Evolutionary conservation across 2,797 vertebrate species (phyloP).

Genomic region (Epinephelus malabaricus): DNA sequence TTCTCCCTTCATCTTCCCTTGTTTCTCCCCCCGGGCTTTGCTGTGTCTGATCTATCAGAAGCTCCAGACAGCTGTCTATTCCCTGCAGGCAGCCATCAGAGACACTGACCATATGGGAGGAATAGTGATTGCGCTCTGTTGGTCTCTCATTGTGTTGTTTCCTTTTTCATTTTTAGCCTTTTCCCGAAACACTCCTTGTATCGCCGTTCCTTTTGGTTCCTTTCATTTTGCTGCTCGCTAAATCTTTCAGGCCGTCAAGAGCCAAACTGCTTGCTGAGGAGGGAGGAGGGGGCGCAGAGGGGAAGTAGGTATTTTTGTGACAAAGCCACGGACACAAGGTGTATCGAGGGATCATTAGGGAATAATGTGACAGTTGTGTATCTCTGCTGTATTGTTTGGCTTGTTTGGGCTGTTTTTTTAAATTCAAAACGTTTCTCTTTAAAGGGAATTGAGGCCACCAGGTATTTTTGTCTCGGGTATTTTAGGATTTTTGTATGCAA

Average conservation of each 20-base stretch:
- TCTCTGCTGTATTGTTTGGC: constrained; percentile 26
- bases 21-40: constrained; percentile 54
- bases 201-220: constrained; percentile 17
- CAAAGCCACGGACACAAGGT: constrained; percentile 38
- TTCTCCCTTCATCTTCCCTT: constrained; percentile 26
- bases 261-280: constrained; percentile 8
- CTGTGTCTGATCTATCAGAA: constrained; percentile 72
- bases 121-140: constrained; percentile 59
- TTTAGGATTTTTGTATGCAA: constrained; percentile 41
- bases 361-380: constrained; percentile 37
- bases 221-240: constrained; percentile 30
- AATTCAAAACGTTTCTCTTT: constrained; percentile 31
- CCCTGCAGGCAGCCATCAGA: constrained; percentile 72
- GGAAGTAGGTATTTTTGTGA: constrained; percentile 21
- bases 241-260: constrained; percentile 23
- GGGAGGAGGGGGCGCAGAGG: not conserved
- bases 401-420: constrained; percentile 25
- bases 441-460: constrained; percentile 50
- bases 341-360: constrained; percentile 26
- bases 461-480: constrained; percentile 57
- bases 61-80: constrained; percentile 77
- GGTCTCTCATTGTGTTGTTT: constrained; percentile 49
- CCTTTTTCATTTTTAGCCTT: constrained; percentile 30
- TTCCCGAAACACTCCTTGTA: constrained; percentile 7
- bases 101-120: constrained; percentile 70